Base-by-base conservation (phyloP, 1,140 invertebrate genomes). In the Mamestra configurata region DNA sequence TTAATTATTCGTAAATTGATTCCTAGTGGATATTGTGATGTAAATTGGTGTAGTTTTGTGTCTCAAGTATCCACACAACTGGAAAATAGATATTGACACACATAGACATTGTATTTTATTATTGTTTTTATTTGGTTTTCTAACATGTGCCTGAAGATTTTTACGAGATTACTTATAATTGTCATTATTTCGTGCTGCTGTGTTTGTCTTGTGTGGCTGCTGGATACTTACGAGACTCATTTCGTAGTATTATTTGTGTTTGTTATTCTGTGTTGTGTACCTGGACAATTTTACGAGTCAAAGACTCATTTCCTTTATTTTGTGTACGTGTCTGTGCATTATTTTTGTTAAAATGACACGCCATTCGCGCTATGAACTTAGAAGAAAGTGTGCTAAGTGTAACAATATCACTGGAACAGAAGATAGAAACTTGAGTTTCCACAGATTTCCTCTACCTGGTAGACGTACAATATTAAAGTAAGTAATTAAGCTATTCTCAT, bases 141-240 rank as follows among this genome's bases (percentile, higher is more conserved):
- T 53, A 15, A 1, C 20, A 53, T 15, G 0, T 53, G 10, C 51
- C 51, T 53, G 51, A 22, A n/a, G 51, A 53, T 53, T 53, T 20
- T 53, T 20, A 53, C 11, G 51, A 53, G 51, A 53, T n/a, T 53
- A n/a, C 18, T 53, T 53, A 15, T 15, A 4, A 20, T 20, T n/a
- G 18, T 15, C 20, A 1, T 5, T 53, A 15, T 53, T 53, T 10
- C 0, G 0, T 53, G 31, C 7, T 35, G 31, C 15, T 53, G 51
- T 53, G 10, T 53, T 35, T 35, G 31, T 35, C 7, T 35, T 35
- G 31, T 35, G 51, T 53, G 51, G n/a, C 51, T 53, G 7, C 31
- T 72, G 51, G 51, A 53, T n/a, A 20, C 15, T 53, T 53, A 53
- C 51, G 51, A 53, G 51, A 53, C 20, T 20, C 2, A 53, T 7